Evolutionary conservation across 2,797 vertebrate genomes (phyloP).

Genomic region (Trematomus bernacchii): DNA sequence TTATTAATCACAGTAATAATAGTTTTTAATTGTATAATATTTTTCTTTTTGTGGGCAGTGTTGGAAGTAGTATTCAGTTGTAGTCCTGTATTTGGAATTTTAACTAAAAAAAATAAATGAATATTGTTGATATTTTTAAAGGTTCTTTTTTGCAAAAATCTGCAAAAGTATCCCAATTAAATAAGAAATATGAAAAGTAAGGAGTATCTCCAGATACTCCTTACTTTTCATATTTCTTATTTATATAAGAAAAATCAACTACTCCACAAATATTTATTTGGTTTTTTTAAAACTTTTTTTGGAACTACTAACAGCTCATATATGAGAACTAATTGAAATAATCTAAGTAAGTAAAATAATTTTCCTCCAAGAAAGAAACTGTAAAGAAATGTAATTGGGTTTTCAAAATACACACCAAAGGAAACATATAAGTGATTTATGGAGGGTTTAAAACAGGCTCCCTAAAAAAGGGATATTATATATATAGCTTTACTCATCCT

Average conservation of each 20-base stretch:
- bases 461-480: conserved; percentile 28
- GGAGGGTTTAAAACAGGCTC: not conserved
- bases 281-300: no score
- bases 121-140: no score
- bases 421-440: conserved; percentile 21
- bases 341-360: not conserved
- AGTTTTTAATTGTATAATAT: not conserved
- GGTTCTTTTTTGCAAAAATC: no score
- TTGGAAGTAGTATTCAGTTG: not conserved
- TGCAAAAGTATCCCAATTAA: no score
- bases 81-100: not conserved
- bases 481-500: conserved; percentile 26
- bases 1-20: not conserved
- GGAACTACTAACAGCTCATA: no score
- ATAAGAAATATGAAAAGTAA: no score
- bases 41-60: not conserved
- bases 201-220: no score
- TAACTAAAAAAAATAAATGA: no score
- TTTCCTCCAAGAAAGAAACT: not conserved
- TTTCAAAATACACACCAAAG: not conserved
- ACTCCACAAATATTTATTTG: no score
- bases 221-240: no score
- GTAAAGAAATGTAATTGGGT: fast-evolving
- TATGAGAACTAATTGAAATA: not conserved
- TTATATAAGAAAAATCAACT: no score